These are phyloP conservation scores for Clavelina lepadiformis DNA, from an alignment of 23 tunicate genomes.

Conservation along the genomic window DNA sequence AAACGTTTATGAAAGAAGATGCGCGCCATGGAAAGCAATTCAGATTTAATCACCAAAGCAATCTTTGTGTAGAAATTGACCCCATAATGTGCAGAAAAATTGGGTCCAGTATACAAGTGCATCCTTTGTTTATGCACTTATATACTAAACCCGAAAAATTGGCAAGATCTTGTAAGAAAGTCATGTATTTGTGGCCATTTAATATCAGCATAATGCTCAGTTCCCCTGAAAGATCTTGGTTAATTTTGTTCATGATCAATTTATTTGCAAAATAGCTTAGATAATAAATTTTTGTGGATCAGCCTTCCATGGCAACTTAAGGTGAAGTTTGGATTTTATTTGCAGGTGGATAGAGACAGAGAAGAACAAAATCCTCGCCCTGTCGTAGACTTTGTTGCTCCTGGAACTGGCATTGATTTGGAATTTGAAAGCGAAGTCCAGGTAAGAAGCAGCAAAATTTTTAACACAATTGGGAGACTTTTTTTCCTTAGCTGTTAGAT, in stretches of 20 bases:
- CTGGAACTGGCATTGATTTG: conserved; percentile 78
- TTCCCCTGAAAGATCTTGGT: not conserved
- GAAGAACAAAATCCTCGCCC: conserved; percentile 7
- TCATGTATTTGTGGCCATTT: too few relatives aligned
- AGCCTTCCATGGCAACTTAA: not conserved
- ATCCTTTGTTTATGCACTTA: too few relatives aligned
- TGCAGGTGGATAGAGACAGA: conserved; percentile 52
- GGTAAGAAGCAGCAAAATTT: not conserved
- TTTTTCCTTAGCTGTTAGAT: not conserved
- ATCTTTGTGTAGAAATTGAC: too few relatives aligned
- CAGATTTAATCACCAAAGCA: too few relatives aligned
- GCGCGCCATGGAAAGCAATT: too few relatives aligned
- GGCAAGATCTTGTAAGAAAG: too few relatives aligned
- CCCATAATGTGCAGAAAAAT: too few relatives aligned
- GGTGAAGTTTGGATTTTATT: not conserved
- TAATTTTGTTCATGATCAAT: not conserved
- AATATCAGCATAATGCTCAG: too few relatives aligned
- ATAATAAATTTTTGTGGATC: not conserved
- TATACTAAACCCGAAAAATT: too few relatives aligned
- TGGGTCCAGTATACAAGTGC: too few relatives aligned
- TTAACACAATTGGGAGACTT: not conserved
- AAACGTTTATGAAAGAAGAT: too few relatives aligned
- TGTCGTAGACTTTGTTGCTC: conserved; percentile 32
- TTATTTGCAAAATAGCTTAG: not conserved
- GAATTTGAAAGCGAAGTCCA: conserved; percentile 84